A percentile compares a stretch with the other conserved stretches of the same genome.
phyloP scores from a whole-genome alignment of 2,888 invertebrate genomes.

The Euspilapteryx auroguttella region DNA sequence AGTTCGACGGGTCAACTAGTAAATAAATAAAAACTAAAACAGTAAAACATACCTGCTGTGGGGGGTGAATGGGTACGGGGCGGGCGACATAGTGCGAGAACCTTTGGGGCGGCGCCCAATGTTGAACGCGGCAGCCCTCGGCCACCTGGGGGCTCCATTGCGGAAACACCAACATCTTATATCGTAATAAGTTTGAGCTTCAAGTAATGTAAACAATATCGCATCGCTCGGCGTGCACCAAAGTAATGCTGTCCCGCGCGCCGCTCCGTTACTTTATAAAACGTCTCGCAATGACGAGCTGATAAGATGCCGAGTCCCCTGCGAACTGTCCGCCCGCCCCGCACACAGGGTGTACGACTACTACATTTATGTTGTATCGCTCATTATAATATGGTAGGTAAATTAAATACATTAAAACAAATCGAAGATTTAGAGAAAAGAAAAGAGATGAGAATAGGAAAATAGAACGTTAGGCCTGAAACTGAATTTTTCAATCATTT shows the following conservation, averaged over 20 bases:
- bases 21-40: too few relatives aligned
- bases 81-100: slow-evolving; percentile 46
- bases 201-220: neutral
- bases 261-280: slow-evolving; percentile 47
- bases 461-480: too few relatives aligned
- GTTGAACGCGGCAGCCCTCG: slow-evolving; percentile 33
- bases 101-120: slow-evolving; percentile 46
- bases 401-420: too few relatives aligned
- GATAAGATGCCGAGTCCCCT: slow-evolving; percentile 50
- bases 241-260: slow-evolving; percentile 31
- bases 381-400: too few relatives aligned
- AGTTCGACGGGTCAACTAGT: too few relatives aligned
- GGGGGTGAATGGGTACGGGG: slow-evolving; percentile 25
- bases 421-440: too few relatives aligned
- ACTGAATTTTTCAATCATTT: too few relatives aligned
- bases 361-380: too few relatives aligned
- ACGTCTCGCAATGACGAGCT: slow-evolving; percentile 40
- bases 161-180: slow-evolving; percentile 48
- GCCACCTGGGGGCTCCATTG: slow-evolving; percentile 35
- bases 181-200: slow-evolving; percentile 6
- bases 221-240: slow-evolving; percentile 23
- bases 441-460: too few relatives aligned
- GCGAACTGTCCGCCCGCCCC: slow-evolving; percentile 21
- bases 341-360: too few relatives aligned
- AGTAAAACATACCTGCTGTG: slow-evolving; percentile 50